Conservation (phyloP, 2,888 invertebrate species). For the Noctua janthina region DNA sequence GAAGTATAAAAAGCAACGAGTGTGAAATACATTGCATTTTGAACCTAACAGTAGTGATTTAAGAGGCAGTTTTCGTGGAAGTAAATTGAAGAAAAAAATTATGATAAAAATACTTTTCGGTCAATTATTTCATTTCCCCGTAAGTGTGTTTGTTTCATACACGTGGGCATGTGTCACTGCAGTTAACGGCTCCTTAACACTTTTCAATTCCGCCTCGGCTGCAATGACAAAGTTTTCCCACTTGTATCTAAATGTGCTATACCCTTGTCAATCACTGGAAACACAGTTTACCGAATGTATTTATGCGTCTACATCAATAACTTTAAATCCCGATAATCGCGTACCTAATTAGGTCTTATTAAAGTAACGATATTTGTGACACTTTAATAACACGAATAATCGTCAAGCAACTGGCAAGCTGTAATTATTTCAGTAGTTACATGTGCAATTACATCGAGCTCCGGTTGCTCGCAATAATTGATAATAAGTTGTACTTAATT, state of each 20-base stretch:
- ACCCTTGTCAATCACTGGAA: neutral
- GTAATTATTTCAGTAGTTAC: conserved; percentile 1
- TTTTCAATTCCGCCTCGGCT: neutral
- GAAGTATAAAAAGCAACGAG: no score
- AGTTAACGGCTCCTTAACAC: neutral
- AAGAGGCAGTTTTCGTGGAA: no score
- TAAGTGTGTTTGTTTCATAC: neutral
- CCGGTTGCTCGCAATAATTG: neutral
- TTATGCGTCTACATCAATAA: neutral
- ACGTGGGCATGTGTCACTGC: neutral
- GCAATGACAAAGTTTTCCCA: neutral
- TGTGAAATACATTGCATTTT: no score
- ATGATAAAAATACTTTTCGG: neutral
- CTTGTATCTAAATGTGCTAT: neutral
- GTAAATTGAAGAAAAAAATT: no score
- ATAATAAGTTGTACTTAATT: neutral
- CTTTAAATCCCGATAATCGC: neutral
- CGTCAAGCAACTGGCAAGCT: neutral
- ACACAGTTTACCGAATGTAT: neutral
- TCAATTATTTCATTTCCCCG: no score
- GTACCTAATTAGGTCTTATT: neutral
- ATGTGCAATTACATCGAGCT: conserved; percentile 1
- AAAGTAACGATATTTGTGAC: neutral
- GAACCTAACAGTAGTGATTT: no score
- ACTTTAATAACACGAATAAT: conserved; percentile 2